phyloP scores from a whole-genome alignment of 2,113 vertebrate species.

The Camelus dromedarius region DNA sequence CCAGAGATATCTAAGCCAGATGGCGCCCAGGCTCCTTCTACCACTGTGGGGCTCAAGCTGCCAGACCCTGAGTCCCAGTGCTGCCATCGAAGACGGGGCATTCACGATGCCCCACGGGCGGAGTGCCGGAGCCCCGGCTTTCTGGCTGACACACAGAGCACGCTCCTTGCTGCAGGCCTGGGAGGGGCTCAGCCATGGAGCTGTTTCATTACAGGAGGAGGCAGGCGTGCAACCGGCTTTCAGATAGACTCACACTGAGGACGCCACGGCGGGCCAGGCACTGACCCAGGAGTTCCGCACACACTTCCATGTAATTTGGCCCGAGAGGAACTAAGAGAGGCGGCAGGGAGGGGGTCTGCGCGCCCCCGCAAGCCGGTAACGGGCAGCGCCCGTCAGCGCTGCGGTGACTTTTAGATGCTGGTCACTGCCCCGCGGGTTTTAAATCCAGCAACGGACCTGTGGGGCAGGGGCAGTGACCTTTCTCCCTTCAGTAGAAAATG shows the following conservation, averaged over 20 bases:
- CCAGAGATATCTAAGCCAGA: background rate
- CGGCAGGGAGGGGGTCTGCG: background rate
- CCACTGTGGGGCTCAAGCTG: rapidly evolving
- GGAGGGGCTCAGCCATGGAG: background rate
- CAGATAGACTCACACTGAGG: background rate
- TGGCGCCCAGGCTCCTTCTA: rapidly evolving
- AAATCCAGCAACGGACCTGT: background rate
- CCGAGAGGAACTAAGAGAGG: background rate
- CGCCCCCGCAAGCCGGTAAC: no score
- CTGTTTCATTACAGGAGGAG: background rate
- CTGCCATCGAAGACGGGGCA: background rate
- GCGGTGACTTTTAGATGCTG: background rate
- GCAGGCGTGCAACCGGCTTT: background rate
- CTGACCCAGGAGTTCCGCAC: background rate
- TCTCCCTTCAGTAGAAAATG: background rate
- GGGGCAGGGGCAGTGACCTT: background rate
- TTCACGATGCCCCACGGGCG: rapidly evolving
- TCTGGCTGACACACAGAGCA: background rate
- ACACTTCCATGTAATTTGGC: background rate
- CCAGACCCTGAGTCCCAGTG: background rate
- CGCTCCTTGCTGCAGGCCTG: no score
- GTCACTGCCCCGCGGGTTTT: background rate
- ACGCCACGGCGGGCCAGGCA: rapidly evolving
- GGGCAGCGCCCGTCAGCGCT: no score
- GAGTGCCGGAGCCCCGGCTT: background rate